These are phyloP conservation scores for Trisateles emortualis DNA, from an alignment of 2,888 invertebrate species.

Conservation along the genomic window DNA sequence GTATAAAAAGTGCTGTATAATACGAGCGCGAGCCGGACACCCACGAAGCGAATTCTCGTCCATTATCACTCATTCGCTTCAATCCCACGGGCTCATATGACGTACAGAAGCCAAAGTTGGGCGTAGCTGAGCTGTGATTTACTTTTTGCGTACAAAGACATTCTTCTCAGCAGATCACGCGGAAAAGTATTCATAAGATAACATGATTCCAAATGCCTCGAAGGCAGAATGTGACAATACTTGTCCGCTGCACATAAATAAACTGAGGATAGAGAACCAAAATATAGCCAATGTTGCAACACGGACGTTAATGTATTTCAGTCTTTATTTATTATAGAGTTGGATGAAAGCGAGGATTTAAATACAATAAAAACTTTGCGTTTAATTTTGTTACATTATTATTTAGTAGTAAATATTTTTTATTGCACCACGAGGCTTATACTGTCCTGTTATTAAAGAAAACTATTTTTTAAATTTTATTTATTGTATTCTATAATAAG, in stretches of 20 bases:
- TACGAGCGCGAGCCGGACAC: conserved; percentile 74
- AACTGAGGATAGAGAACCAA: conserved; percentile 4
- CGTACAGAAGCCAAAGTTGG: conserved; percentile 76
- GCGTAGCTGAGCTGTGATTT: conserved; percentile 70
- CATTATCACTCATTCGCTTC: conserved; percentile 61
- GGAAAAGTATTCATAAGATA: conserved; percentile 52
- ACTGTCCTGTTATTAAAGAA: too few species aligned
- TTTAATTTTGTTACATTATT: not conserved
- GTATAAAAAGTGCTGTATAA: conserved; percentile 77
- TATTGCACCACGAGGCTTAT: too few species aligned
- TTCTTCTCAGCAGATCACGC: conserved; percentile 69
- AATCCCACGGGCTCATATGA: conserved; percentile 82
- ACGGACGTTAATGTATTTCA: conserved; percentile 3
- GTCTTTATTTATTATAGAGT: conserved; percentile 12
- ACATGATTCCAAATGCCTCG: conserved; percentile 34
- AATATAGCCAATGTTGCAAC: conserved; percentile 4
- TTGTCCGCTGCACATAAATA: conserved; percentile 10
- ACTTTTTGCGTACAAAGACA: conserved; percentile 66
- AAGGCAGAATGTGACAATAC: conserved; percentile 28
- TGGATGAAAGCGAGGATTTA: not conserved
- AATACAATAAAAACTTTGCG: not conserved
- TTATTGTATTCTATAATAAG: too few species aligned
- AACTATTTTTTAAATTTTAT: too few species aligned
- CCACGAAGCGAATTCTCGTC: conserved; percentile 78
- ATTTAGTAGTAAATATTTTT: not conserved